phyloP scores from a whole-genome alignment of 2,113 vertebrate species.

The Cygnus buccinator region DNA sequence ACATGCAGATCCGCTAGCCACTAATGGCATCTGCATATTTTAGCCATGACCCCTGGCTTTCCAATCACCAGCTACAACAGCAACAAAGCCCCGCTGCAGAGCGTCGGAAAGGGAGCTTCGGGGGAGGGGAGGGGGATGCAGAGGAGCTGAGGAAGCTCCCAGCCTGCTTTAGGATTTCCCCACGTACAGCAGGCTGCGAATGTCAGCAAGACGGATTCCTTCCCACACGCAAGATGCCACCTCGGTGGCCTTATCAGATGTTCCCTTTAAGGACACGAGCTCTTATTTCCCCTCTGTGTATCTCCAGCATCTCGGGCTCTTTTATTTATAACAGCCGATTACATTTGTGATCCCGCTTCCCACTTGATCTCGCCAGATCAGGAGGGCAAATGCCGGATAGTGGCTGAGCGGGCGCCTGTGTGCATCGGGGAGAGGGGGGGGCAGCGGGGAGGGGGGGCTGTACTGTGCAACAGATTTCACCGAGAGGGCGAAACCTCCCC shows the following conservation, averaged over 20 bases:
- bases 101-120: neutral
- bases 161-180: slow-evolving; percentile 57
- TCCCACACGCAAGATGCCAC: slow-evolving; percentile 40
- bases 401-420: slow-evolving; percentile 4
- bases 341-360: slow-evolving; percentile 66
- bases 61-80: neutral
- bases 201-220: slow-evolving; percentile 56
- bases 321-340: slow-evolving; percentile 73
- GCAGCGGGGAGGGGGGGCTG: neutral
- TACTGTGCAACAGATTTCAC: slow-evolving; percentile 34
- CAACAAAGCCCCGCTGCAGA: neutral
- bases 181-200: slow-evolving; percentile 34
- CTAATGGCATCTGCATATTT: neutral
- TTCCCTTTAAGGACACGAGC: slow-evolving; percentile 55
- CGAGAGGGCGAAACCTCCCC: neutral
- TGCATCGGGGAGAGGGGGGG: neutral
- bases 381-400: slow-evolving; percentile 19
- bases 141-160: neutral
- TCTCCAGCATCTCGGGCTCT: slow-evolving; percentile 43
- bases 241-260: slow-evolving; percentile 47
- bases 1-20: neutral
- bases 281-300: slow-evolving; percentile 16
- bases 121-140: neutral
- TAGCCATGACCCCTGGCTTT: neutral
- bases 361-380: slow-evolving; percentile 44